Percentiles rank a stretch among this genome's conserved stretches.
Conservation (phyloP, 2,113 vertebrate genomes). For the Prochilodus magdalenae region DNA sequence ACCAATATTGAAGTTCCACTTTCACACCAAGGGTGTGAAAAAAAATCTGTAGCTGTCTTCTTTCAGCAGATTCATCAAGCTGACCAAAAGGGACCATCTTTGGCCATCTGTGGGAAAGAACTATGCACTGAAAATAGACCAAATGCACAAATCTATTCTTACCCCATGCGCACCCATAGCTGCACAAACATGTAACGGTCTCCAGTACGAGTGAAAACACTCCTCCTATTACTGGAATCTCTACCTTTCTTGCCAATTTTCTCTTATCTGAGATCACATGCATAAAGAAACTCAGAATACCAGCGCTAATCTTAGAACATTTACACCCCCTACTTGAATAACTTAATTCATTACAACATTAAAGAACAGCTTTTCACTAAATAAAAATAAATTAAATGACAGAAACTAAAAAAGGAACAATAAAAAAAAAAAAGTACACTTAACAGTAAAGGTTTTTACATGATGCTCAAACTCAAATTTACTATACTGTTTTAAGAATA, state of each 20-base stretch:
- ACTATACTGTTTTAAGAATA: no score
- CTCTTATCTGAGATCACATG: background rate
- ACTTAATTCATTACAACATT: background rate
- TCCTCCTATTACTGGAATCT: constrained; percentile 10
- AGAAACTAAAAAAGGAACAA: no score
- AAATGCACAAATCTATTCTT: constrained; percentile 36
- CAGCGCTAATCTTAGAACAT: background rate
- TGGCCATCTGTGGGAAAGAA: constrained; percentile 28
- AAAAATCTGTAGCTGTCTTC: background rate
- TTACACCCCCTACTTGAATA: no score
- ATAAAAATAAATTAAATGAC: background rate
- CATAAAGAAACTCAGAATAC: background rate
- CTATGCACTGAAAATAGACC: constrained; percentile 51
- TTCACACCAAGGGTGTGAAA: no score
- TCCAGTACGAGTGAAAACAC: background rate
- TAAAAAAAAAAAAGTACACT: no score
- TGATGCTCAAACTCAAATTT: no score
- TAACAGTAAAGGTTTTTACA: no score
- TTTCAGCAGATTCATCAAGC: background rate
- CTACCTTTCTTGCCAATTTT: background rate
- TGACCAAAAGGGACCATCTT: constrained; percentile 52
- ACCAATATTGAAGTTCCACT: no score
- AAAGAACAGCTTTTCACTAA: background rate
- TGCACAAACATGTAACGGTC: background rate
- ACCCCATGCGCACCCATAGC: background rate